Evolutionary conservation across 2,113 vertebrate species (phyloP), one percentile per base, ranked within the genome.

Genomic region (Daphoenositta chrysoptera): DNA sequence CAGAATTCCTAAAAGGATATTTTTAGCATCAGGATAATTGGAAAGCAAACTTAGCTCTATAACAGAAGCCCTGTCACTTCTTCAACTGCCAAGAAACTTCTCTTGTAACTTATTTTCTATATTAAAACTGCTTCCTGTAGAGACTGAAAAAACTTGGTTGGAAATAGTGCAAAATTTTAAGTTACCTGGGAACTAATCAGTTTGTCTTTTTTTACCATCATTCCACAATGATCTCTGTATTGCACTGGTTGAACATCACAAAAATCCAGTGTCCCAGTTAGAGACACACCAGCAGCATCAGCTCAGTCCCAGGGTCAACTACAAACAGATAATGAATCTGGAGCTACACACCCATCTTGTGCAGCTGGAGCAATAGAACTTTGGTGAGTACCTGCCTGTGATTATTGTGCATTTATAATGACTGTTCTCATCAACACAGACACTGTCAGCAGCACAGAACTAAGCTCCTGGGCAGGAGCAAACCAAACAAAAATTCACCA

Each of bases 61-160:
- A 92, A 96, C 76, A 95, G 90, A 94, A 96, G 85, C n/a, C 78
- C 76, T 78, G 56, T 90, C 88, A 92, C 94, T 92, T 94, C 78
- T 83, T 85, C 78, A 92, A 86, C 85, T 93, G 92, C 90, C 84
- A 95, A 95, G 93, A 86, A 94, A 83, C 64, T 95, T 57, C 85
- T 80, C 91, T 87, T 44, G 24, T 80, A 94, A 88, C 17, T 23
- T 83, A 86, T 73, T 95, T 89, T 73, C 71, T 83, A 21, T 3
- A n/a, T 77, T 96, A 69, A 93, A 94, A 94, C 53, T 33, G 40
- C 23, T 90, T 90, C 82, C 66, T 54, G 35, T 66, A 91, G 60
- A 68, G 27, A n/a, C 39, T 78, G 15, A 80, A 82, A 94, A 91
- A 77, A 31, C 8, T n/a, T 72, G 15, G 19, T 79, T 87, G 75